Evolutionary conservation across 2,797 vertebrate genomes (phyloP).

Genomic region (Danio choprae): DNA sequence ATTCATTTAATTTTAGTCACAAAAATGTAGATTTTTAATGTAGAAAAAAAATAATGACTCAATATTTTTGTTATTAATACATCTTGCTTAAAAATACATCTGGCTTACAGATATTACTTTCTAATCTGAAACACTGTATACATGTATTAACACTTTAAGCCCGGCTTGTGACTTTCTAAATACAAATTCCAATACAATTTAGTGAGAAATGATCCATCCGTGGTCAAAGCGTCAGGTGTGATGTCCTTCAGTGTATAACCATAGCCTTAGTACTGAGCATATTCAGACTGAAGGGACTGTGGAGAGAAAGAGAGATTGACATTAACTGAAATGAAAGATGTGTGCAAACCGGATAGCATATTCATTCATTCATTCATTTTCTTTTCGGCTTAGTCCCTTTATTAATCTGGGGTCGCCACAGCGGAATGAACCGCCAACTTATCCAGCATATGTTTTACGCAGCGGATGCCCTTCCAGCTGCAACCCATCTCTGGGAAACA

Average conservation of each 20-base stretch:
- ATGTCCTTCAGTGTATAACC: background rate
- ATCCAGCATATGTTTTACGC: no score
- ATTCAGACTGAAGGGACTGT: conserved; percentile 63
- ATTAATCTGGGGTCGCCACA: no score
- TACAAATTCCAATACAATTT: background rate
- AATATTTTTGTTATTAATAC: conserved; percentile 17
- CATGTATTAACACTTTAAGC: background rate
- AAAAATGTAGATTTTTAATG: background rate
- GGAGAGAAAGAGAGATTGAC: conserved; percentile 34
- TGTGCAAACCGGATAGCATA: no score
- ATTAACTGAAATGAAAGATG: conserved; percentile 7
- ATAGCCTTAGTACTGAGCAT: conserved; percentile 55
- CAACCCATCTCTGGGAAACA: no score
- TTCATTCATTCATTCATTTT: no score
- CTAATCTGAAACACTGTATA: conserved; percentile 16
- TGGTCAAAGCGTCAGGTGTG: background rate
- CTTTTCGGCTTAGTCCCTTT: no score
- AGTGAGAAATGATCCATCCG: background rate
- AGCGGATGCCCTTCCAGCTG: no score
- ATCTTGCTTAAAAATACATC: conserved; percentile 4
- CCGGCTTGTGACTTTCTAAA: background rate
- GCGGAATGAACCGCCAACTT: no score
- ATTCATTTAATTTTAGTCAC: background rate
- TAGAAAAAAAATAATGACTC: background rate
- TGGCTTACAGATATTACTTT: background rate